Base-by-base conservation (phyloP, 2,888 invertebrate species). In the Sipha maydis region DNA sequence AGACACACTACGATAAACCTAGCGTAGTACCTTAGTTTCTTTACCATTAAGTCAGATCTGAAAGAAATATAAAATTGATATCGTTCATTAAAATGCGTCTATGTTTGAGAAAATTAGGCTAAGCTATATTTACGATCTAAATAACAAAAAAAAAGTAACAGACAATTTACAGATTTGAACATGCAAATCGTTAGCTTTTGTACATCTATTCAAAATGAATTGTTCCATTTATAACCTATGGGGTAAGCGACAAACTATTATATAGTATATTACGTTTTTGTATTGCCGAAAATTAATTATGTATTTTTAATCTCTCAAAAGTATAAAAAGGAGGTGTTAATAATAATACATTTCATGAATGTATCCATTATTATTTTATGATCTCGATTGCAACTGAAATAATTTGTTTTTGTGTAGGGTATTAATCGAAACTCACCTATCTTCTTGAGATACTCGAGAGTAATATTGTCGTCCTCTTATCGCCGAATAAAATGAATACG, bases 1-100 rank as follows among this genome's bases (percentile, higher is more conserved):
- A 99, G 94, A 92, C 98, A 98, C 69, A 99, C 98, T 86, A 98
- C 98, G 91, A 99, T 98, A 92, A 98, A 99, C 90, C 99, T 94
- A 38, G 98, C 98, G 92, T 98, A 99, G 92, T 98, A 99, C 89
- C 96, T 93, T 88, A 99, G 93, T 92, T 99, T 99, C 93, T 99
- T 99, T 90, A 99, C 98, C 97, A 99, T 98, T 90, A 99, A 92
- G 92, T 99, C 98, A 90, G 98, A 96, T 91, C 93, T 93, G 90
- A 86, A 92, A 89, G 71, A 90, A 90, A 89, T n/a, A 89, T 48
- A 48, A 48, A 11, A 48, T 48, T 48, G 11, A 48, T 11, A 48
- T 48, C 14, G 48, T 14, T 48, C 14, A 48, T 14, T 34, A 34
- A 34, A 34, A 34, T 34, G 34, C 3, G 34, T 34, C 34, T 34